These are phyloP conservation scores for Lymantria monacha DNA, from an alignment of 2,888 invertebrate genomes.

Conservation along the genomic window DNA sequence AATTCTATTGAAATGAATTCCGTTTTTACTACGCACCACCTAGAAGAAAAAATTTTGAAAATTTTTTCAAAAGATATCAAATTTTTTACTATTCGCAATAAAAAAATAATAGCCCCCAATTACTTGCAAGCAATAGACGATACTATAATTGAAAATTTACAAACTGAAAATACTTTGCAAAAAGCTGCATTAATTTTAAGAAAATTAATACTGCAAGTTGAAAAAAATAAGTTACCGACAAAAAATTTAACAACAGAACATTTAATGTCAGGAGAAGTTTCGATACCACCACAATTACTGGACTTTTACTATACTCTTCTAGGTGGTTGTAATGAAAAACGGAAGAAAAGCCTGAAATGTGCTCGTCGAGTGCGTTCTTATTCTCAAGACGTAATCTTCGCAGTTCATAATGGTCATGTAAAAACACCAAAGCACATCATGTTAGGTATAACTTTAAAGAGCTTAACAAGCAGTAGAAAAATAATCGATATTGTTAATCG, in stretches of 20 bases:
- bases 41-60: too few species aligned
- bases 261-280: slow-evolving; percentile 17
- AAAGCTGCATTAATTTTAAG: too few species aligned
- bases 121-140: too few species aligned
- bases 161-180: too few species aligned
- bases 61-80: too few species aligned
- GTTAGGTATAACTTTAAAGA: slow-evolving; percentile 2
- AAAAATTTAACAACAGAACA: slow-evolving; percentile 18
- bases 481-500: slow-evolving; percentile 2
- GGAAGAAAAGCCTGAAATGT: slow-evolving; percentile 18
- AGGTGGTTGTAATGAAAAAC: slow-evolving; percentile 19
- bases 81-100: too few species aligned
- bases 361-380: slow-evolving; percentile 16
- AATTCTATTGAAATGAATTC: background rate
- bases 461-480: slow-evolving; percentile 9
- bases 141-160: too few species aligned
- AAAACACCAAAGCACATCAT: background rate
- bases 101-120: too few species aligned
- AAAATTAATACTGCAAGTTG: too few species aligned
- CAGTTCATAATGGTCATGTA: background rate
- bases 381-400: slow-evolving; percentile 5
- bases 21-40: too few species aligned
- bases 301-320: slow-evolving; percentile 22
- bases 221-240: too few species aligned
- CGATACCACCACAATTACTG: slow-evolving; percentile 17